Evolutionary conservation across 2,888 invertebrate genomes (phyloP), one percentile per base, ranked within the genome.

Genomic region (Adelphocoris suturalis): DNA sequence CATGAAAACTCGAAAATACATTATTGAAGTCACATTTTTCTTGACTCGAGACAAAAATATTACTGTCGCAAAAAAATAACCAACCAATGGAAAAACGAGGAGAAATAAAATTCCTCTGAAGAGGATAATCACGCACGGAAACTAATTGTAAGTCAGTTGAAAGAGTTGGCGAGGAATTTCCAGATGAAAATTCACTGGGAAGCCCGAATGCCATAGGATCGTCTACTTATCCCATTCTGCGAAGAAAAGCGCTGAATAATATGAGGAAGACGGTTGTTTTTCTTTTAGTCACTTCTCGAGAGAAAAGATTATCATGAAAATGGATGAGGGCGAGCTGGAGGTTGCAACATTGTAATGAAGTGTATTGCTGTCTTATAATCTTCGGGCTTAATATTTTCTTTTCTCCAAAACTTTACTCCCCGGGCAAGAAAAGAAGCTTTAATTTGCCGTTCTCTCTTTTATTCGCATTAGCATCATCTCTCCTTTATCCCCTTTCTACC

Each of bases 301-400:
- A 78, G 19, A 37, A 37, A 37, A 47, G 78, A 78, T 78, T 46
- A 78, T 78, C 78, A 78, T 78, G 78, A 78, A 78, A 78, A 78
- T 78, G 78, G 78, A 78, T 78, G 78, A 78, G 78, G 46, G 78
- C 37, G 5, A 23, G 68, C 68, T 68, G 46, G 78, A 78, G 78
- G 37, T 78, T 78, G 37, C 78, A 78, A 78, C 78, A 78, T 78
- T 78, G 78, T 78, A 78, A 78, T 78, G 78, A 78, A 78, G 78
- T 82, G 82, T 55, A 82, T 82, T 37, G 52, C 52, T 82, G 82
- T 82, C 82, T 82, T 52, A 82, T 82, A 82, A 52, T 52, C 82
- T 52, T 82, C 9, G 27, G 82, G 82, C 82, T 82, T 82, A 82
- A 48, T 82, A 82, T 82, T 82, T 82, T 82, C 82, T 82, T 82